Base-by-base conservation (phyloP, 2,888 invertebrate genomes). In the Punctoribates punctum region DNA sequence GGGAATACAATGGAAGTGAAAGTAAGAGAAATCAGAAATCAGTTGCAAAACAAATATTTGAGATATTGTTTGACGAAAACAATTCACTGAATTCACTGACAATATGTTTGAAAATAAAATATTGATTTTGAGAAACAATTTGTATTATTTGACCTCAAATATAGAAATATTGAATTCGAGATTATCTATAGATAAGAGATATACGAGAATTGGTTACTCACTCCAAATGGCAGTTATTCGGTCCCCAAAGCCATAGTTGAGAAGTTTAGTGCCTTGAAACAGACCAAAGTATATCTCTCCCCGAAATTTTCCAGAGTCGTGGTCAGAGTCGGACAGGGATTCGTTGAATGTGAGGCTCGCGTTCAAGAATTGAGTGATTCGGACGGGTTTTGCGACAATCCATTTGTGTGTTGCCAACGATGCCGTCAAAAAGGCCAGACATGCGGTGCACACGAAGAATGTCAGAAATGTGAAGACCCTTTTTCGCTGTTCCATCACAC, bases 401-500 rank as follows among this genome's bases (percentile, higher is more conserved):
- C 93, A 94, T 81, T 90, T 89, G 80, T 91, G 90, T 5, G 93
- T 93, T 0, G 91, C 91, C 79, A 93, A 85, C n/a, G 92, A 90
- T 54, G 91, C 91, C 17, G 91, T 90, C 9, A 92, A 87, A 79
- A 93, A 85, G 2, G 90, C 91, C 78, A 93, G 89, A 79, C 90
- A 90, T 79, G 91, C 84, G 83, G 91, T 89, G 77, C 91, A 89
- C 23, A 91, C 88, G 81, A 92, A 89, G 84, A 93, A 92, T 54
- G 93, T 93, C 82, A 90, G 88, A 82, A 91, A 91, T 79, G 92
- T 90, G 87, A 92, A 89, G 75, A 90, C 90, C 81, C 91, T 87
- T 81, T 90, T 89, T 81, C 91, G 90, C 83, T 90, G 84, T 83
- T 88, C 89, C 86, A 42, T 42, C 42, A 42, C 42, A 42, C 42